A percentile compares a stretch with the other conserved stretches of the same genome.
These are phyloP conservation scores for Phoeniculus purpureus DNA, from an alignment of 2,797 vertebrate genomes.

Conservation along the genomic window DNA sequence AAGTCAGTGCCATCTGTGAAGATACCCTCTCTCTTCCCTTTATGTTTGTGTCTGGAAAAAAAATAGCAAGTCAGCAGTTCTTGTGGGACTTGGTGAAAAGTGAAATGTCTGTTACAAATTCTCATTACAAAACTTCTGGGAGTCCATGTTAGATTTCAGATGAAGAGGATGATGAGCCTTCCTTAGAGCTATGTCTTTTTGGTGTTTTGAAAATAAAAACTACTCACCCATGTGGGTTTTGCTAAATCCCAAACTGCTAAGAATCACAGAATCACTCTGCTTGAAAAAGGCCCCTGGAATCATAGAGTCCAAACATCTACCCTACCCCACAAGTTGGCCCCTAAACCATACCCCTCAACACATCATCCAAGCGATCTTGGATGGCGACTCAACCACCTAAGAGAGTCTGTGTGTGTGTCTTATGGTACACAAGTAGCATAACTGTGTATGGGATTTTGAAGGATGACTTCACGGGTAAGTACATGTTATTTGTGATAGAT, in stretches of 20 bases:
- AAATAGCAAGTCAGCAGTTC: neutral
- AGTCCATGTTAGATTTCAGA: neutral
- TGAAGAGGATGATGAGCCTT: neutral
- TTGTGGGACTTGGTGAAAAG: neutral
- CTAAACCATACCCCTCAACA: no score
- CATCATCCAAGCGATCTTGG: no score
- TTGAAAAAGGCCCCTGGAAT: no score
- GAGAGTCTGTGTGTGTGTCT: neutral
- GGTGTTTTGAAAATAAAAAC: neutral
- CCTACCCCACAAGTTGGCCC: no score
- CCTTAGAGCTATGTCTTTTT: neutral
- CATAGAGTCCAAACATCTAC: no score
- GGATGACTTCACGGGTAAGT: neutral
- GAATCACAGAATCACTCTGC: no score
- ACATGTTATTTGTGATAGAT: neutral
- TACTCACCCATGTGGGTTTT: neutral
- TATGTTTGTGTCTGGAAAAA: neutral
- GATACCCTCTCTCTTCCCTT: neutral
- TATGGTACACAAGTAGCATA: neutral
- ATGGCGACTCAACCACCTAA: no score
- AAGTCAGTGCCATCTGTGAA: neutral
- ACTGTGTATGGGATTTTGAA: neutral
- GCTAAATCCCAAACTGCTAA: neutral
- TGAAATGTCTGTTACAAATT: neutral
- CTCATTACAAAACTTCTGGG: neutral